Conservation (phyloP, 2,888 invertebrate species). For the Beris chalybata region DNA sequence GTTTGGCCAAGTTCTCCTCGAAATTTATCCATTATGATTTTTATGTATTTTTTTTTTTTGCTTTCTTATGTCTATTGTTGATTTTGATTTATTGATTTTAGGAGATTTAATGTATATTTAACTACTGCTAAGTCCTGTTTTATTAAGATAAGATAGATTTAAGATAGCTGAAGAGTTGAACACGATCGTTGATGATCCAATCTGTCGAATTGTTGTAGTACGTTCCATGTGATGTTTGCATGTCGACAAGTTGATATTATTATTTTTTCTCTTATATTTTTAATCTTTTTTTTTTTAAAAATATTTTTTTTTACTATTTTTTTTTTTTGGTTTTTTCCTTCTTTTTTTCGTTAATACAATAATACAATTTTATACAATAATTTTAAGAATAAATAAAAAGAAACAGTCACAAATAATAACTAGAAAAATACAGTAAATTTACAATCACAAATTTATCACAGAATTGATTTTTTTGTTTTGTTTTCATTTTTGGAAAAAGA, state of each 20-base stretch:
- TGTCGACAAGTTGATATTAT: no score
- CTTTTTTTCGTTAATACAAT: background rate
- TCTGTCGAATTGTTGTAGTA: no score
- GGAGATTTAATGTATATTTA: background rate
- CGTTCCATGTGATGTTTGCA: no score
- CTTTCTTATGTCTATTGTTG: slow-evolving; percentile 37
- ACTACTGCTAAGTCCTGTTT: no score
- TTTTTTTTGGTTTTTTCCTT: no score
- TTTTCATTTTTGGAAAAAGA: slow-evolving; percentile 17
- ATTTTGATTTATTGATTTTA: slow-evolving; percentile 26
- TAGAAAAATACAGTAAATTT: no score
- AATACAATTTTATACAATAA: slow-evolving; percentile 5
- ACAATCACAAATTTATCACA: slow-evolving; percentile 7
- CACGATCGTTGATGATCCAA: background rate
- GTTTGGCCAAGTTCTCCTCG: slow-evolving; percentile 38
- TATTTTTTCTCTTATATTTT: background rate
- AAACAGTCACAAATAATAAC: background rate
- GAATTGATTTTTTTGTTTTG: background rate
- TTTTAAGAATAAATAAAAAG: slow-evolving; percentile 18
- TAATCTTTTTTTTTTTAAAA: background rate
- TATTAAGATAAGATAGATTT: no score
- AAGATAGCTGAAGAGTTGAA: background rate
- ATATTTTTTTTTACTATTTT: background rate
- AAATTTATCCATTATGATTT: slow-evolving; percentile 37
- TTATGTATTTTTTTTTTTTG: slow-evolving; percentile 33